phyloP scores from a whole-genome alignment of 2,888 invertebrate genomes.

The Macrosiphum euphorbiae region DNA sequence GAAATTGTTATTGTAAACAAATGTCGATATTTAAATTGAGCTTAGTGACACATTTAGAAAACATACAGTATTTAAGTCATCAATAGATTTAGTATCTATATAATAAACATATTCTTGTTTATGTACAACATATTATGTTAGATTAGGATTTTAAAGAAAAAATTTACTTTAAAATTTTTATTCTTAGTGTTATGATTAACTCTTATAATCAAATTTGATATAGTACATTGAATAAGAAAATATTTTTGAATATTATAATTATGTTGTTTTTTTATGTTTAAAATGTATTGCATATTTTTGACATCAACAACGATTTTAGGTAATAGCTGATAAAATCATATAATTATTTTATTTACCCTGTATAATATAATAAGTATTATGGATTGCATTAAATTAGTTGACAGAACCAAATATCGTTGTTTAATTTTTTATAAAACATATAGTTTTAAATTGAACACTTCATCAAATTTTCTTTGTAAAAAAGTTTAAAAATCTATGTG shows the following conservation, averaged over 20 bases:
- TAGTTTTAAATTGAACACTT: not conserved
- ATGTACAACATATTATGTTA: not conserved
- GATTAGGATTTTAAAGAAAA: not conserved
- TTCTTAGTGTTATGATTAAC: not conserved
- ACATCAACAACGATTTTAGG: not conserved
- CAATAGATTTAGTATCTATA: not conserved
- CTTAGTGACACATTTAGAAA: not conserved
- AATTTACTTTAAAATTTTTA: not conserved
- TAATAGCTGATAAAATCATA: not conserved
- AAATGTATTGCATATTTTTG: not conserved
- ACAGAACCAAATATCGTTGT: not conserved
- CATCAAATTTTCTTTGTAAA: not conserved
- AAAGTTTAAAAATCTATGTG: not conserved
- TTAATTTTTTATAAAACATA: not conserved
- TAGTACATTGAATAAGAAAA: not conserved
- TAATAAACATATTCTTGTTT: not conserved
- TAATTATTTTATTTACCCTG: not conserved
- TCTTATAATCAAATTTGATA: not conserved
- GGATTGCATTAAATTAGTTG: not conserved
- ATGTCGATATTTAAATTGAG: not conserved
- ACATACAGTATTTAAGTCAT: not conserved
- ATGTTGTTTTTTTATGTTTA: not conserved
- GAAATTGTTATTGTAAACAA: not conserved
- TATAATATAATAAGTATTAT: not conserved
- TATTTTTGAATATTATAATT: not conserved